Base-by-base conservation (phyloP, 2,888 invertebrate genomes). In the Plagiodera versicolora region DNA sequence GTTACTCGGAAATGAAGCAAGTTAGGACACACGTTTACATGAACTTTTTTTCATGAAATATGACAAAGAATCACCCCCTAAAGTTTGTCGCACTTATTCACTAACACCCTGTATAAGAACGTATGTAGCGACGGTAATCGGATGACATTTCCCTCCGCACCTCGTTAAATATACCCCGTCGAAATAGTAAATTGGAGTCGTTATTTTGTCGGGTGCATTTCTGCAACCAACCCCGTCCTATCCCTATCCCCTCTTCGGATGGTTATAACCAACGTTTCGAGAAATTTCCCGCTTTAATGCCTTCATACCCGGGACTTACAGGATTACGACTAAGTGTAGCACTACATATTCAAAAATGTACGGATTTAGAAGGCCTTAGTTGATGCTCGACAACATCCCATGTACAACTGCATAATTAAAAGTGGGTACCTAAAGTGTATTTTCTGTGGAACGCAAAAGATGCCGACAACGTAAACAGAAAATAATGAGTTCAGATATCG, bases 131-230 rank as follows among this genome's bases (percentile, higher is more conserved):
- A 32, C 10, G 32, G 50, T 51, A 32, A 32, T 66, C 63, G 67
- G 67, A n/a, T n/a, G n/a, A n/a, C n/a, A n/a, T 68, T 64, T 65
- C 65, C 65, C 66, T 61, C 72, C 72, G 72, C 67, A 66, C 67
- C 71, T 74, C 72, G 72, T 74, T 74, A 73, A 70, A 68, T 66
- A 66, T 68, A 68, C 59, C 61, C 64, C 47, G 46, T 49, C 58
- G 58, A 61, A 64, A 64, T 59, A 35, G 45, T 67, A 71, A 71
- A 72, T 72, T 72, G 67, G 71, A 68, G 66, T 72, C 72, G 70
- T 72, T 72, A 71, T 70, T 68, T 68, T 62, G 62, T 60, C 57
- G 44, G 55, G 32, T 64, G 60, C 60, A 58, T 58, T 64, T 47
- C 54, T 51, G 47, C 61, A 58, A 58, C 58, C 53, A 16, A 46